Evolutionary conservation across 1,140 invertebrate species (phyloP), one percentile per base, ranked within the genome.

Genomic region (Alviniconcha marisindica): DNA sequence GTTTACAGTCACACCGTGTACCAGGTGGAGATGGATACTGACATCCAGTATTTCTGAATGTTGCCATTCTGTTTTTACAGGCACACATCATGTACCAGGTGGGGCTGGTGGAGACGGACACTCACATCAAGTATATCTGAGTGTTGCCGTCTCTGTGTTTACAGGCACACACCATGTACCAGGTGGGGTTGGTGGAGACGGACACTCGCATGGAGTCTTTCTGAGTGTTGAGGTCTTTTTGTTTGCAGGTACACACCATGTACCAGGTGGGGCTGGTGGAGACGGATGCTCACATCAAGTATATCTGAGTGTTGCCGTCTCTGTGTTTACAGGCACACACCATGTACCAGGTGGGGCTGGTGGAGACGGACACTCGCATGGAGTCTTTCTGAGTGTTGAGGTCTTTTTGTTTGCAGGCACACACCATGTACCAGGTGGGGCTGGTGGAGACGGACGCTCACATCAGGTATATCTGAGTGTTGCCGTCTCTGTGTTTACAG

Each of bases 1-100:
- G n/a, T n/a, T n/a, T n/a, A n/a, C n/a, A n/a, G n/a, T n/a, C 92
- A 93, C 81, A 93, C 92, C 1, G 93, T 93, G 89, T 93, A 93
- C 81, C 92, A 93, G 76, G 91, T 87, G 81, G 93, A 93, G 76
- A 89, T 91, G 12, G 93, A 94, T 84, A 78, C 83, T n/a, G n/a
- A n/a, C n/a, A n/a, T n/a, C n/a, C n/a, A n/a, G n/a, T n/a, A n/a
- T n/a, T n/a, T n/a, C n/a, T n/a, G n/a, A n/a, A n/a, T n/a, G n/a
- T n/a, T n/a, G n/a, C n/a, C n/a, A n/a, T n/a, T n/a, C n/a, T n/a
- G n/a, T n/a, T n/a, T n/a, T n/a, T n/a, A n/a, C n/a, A n/a, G n/a
- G n/a, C n/a, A n/a, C 92, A 93, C 81, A 93, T 92, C 1, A 93
- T 93, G 89, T 93, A 93, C 81, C 92, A 93, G 76, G 91, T 87